These are phyloP conservation scores for Nothocercus julius DNA, from an alignment of 2,113 vertebrate species.

Conservation along the genomic window DNA sequence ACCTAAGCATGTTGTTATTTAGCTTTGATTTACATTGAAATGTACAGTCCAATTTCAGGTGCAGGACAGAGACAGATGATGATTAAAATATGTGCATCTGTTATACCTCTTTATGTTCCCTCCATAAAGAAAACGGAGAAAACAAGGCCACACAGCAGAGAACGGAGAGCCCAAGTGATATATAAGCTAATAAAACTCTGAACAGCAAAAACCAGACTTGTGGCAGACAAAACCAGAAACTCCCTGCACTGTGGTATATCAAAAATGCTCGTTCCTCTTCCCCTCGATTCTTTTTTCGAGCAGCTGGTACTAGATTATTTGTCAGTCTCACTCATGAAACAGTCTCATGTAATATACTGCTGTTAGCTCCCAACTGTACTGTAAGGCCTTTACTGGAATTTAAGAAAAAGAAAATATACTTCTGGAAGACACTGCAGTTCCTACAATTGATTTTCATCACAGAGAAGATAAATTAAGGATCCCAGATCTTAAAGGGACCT, in stretches of 20 bases:
- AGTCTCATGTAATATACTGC: not conserved
- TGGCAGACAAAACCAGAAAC: not conserved
- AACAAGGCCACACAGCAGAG: not conserved
- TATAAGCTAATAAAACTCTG: not conserved
- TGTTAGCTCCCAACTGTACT: not conserved
- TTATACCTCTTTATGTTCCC: not conserved
- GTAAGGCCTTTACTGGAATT: not conserved
- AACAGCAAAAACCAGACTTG: not conserved
- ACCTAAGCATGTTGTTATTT: not conserved
- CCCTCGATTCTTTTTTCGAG: not conserved
- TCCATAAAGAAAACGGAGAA: not conserved
- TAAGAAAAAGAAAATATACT: not conserved
- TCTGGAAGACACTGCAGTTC: not conserved
- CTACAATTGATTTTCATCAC: not conserved
- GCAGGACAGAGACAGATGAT: not conserved
- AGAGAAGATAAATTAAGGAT: not conserved
- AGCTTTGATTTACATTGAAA: not conserved
- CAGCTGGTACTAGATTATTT: not conserved
- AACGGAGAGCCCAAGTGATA: not conserved
- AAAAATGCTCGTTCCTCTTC: not conserved
- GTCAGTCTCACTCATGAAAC: not conserved
- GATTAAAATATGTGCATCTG: not conserved
- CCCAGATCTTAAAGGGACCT: not conserved
- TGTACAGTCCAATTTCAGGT: accelerated
- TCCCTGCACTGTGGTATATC: not conserved